Base-by-base conservation (phyloP, 2,888 invertebrate species). In the Hyles lineata region DNA sequence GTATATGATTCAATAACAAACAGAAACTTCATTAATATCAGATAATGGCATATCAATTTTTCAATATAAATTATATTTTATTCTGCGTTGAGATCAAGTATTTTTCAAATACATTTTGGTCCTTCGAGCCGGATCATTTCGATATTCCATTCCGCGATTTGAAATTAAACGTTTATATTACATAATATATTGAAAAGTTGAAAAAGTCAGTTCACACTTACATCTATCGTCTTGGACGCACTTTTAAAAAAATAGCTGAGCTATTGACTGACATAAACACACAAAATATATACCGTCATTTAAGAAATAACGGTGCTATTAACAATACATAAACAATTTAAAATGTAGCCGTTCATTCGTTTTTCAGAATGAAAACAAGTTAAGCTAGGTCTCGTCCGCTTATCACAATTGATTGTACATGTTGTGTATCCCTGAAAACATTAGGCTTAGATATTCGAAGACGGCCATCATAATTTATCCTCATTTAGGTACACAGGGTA, bases 141-240 rank as follows among this genome's bases (percentile, higher is more conserved):
- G 63, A 67, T 67, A 50, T 67, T 67, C 15, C 67, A 67, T 67
- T 63, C 63, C n/a, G 21, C n/a, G 17, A 67, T 17, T 69, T 70
- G 61, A 69, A 74, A 43, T 75, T 23, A 67, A 29, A 67, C 15
- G 43, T 43, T 21, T 67, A 67, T 21, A 23, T 67, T 67, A 50
- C 17, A 67, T 67, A 43, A 11, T 43, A 43, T 43, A 15, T 50
- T 67, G 67, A 67, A 50, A 43, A 43, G 23, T 43, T 71, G 60
- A 59, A 71, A 73, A 55, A 70, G 69, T 70, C 62, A 55, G 61
- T 70, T 70, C 63, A 52, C 61, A 62, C 73, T 70, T 73, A 70
- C 23, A 79, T 70, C 79, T 86, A 88, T 80, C 92, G 91, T 91
- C 92, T 92, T 89, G 80, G 92, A 92, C 92, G 91, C 84, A 79